These are phyloP conservation scores for Karalla daura DNA, from an alignment of 2,797 vertebrate species.

Conservation along the genomic window DNA sequence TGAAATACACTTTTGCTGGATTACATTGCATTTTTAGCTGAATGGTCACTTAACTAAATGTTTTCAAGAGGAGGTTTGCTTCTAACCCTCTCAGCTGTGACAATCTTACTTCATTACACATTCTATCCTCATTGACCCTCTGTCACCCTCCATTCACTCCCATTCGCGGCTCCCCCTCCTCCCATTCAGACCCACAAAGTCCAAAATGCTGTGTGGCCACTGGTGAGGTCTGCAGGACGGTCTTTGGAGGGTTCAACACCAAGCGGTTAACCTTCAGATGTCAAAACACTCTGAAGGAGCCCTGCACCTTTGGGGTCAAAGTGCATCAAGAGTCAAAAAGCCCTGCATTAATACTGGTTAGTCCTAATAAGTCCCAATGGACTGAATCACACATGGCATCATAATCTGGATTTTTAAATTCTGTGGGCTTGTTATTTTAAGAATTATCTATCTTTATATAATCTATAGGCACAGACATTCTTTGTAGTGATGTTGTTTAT, in stretches of 20 bases:
- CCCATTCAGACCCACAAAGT: slow-evolving; percentile 32
- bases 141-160: slow-evolving; percentile 35
- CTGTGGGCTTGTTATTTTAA: too few species aligned
- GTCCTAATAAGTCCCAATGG: neutral
- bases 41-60: neutral
- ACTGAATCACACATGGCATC: neutral
- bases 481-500: too few species aligned
- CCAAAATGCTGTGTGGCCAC: slow-evolving; percentile 38
- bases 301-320: slow-evolving; percentile 37
- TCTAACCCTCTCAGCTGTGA: slow-evolving; percentile 18
- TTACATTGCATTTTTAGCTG: neutral
- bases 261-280: slow-evolving; percentile 45
- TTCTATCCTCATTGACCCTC: slow-evolving; percentile 42
- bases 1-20: too few species aligned
- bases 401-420: too few species aligned
- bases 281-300: slow-evolving; percentile 38
- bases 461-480: too few species aligned
- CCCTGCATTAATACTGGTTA: neutral
- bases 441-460: too few species aligned
- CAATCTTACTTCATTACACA: slow-evolving; percentile 41
- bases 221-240: slow-evolving; percentile 44
- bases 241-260: slow-evolving; percentile 20
- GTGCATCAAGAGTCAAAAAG: slow-evolving; percentile 32
- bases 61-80: slow-evolving; percentile 1
- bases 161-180: slow-evolving; percentile 22